A percentile compares a stretch with the other conserved stretches of the same genome.
Conservation (phyloP, 2,113 vertebrate genomes). For the Triplophysa dalaica region DNA sequence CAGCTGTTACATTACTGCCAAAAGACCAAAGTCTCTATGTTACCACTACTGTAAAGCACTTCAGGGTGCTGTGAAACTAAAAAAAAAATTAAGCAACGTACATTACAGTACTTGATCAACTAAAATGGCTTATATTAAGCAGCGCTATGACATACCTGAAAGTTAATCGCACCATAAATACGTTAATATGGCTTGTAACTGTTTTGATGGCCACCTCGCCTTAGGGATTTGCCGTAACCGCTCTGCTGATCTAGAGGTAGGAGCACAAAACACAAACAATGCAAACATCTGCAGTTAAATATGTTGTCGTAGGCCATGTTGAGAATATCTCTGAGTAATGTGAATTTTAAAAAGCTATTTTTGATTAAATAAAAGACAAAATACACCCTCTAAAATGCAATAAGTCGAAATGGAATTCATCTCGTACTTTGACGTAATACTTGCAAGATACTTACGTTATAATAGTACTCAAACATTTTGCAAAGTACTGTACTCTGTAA, state of each 20-base stretch:
- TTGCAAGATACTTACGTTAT: slow-evolving; percentile 50
- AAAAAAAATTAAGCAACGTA: slow-evolving; percentile 78
- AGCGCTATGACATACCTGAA: slow-evolving; percentile 82
- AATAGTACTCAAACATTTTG: slow-evolving; percentile 44
- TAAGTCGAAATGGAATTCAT: neutral
- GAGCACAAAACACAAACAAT: slow-evolving; percentile 54
- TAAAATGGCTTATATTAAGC: slow-evolving; percentile 45
- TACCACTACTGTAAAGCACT: slow-evolving; percentile 96
- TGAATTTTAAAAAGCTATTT: neutral
- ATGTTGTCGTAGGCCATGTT: neutral
- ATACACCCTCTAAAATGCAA: neutral
- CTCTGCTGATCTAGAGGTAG: slow-evolving; percentile 86
- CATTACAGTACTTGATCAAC: slow-evolving; percentile 67
- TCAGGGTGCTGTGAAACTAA: slow-evolving; percentile 96
- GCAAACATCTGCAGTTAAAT: slow-evolving; percentile 42
- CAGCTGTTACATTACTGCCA: slow-evolving; percentile 82
- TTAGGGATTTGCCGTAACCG: slow-evolving; percentile 96
- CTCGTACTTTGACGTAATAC: neutral
- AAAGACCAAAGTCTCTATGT: slow-evolving; percentile 83
- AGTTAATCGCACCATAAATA: slow-evolving; percentile 78
- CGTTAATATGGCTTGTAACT: slow-evolving; percentile 98
- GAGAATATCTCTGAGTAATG: slow-evolving; percentile 11
- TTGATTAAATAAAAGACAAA: neutral
- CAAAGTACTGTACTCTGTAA: slow-evolving; percentile 49
- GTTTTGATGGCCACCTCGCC: slow-evolving; percentile 97